Conservation (phyloP, 2,113 vertebrate genomes). For the Lamprologus lemairii region DNA sequence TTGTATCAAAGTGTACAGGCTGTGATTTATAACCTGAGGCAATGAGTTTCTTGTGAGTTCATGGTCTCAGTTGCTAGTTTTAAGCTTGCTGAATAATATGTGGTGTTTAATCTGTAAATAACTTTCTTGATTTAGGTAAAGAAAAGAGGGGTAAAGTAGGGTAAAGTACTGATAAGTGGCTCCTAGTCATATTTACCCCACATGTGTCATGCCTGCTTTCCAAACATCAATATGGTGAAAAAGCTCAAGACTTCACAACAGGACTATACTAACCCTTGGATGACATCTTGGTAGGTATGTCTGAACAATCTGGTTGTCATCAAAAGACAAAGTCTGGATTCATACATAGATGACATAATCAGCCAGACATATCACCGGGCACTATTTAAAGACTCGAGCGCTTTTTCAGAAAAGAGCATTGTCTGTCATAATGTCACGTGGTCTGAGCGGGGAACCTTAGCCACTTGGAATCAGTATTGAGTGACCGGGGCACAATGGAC, state of each 20-base stretch:
- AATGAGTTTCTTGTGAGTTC: not conserved
- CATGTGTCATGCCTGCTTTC: not conserved
- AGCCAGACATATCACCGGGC: not conserved
- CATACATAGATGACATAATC: not conserved
- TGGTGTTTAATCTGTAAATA: not conserved
- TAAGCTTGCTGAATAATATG: not conserved
- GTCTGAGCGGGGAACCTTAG: not conserved
- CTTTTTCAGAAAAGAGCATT: not conserved
- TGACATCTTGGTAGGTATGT: not conserved
- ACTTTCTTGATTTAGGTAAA: not conserved
- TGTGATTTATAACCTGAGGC: not conserved
- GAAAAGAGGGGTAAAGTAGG: not conserved
- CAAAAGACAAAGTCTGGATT: not conserved
- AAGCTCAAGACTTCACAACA: not conserved
- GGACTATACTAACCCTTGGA: not conserved
- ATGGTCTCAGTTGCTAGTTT: not conserved
- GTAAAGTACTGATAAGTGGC: not conserved
- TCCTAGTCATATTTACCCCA: not conserved
- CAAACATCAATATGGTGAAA: not conserved
- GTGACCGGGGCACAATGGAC: constrained; percentile 34
- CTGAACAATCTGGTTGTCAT: not conserved
- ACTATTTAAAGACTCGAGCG: not conserved
- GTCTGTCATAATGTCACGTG: not conserved
- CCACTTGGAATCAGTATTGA: constrained; percentile 16
- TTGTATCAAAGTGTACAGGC: not conserved